phyloP scores from a whole-genome alignment of 2,797 vertebrate species.

The Benthosema pterotum region DNA sequence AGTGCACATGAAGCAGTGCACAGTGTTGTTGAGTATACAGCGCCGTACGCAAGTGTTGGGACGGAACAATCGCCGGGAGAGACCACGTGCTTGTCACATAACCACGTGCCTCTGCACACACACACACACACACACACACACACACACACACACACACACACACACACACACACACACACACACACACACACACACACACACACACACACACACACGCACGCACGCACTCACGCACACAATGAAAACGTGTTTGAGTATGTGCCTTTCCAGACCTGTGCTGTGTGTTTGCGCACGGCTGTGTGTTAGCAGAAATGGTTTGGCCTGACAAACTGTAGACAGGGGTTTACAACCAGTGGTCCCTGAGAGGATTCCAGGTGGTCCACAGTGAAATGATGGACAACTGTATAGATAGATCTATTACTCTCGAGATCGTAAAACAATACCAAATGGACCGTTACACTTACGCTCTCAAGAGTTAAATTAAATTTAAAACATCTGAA shows the following conservation, averaged over 20 bases:
- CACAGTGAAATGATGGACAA: too few relatives aligned
- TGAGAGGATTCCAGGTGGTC: too few relatives aligned
- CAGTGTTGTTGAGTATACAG: conserved; percentile 9
- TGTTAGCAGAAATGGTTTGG: conserved; percentile 62
- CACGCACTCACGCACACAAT: too few relatives aligned
- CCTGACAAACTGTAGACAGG: conserved; percentile 78
- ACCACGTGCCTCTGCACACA: conserved; percentile 47
- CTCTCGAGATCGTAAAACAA: too few relatives aligned
- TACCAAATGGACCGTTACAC: too few relatives aligned
- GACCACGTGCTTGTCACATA: conserved; percentile 42
- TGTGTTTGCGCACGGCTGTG: conserved; percentile 36
- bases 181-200: too few relatives aligned
- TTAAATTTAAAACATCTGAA: too few relatives aligned
- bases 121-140: not conserved
- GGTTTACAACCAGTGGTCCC: too few relatives aligned
- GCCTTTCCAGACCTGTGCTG: not conserved
- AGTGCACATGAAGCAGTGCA: conserved; percentile 14
- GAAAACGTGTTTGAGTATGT: conserved; percentile 4
- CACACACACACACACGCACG: too few relatives aligned
- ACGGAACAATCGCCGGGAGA: conserved; percentile 43
- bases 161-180: not conserved
- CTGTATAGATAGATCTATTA: too few relatives aligned
- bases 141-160: conserved; percentile 8
- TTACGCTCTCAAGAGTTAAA: too few relatives aligned
- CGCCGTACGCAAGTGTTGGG: conserved; percentile 19